Evolutionary conservation across 2,113 vertebrate species (phyloP), one percentile per base, ranked within the genome.

Genomic region (Platysteira castanea): DNA sequence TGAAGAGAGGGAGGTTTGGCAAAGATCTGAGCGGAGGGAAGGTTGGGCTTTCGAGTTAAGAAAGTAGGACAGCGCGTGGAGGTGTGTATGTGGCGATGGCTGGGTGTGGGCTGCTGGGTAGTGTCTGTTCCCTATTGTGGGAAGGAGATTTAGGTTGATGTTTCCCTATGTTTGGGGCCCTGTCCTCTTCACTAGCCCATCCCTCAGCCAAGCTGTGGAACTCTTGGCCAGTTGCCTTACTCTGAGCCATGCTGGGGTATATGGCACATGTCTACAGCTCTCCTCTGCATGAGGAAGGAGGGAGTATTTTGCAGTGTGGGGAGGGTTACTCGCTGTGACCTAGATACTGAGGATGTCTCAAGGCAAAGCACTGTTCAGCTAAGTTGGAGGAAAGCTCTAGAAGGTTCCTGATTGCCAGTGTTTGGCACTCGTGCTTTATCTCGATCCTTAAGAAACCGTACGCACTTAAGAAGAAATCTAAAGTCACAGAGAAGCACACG

Each of bases 211-310:
- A 37, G 20, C 44, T 0, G 1, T 46, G 53, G 26, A 41, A 5
- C 16, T 31, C n/a, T 7, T 50, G 30, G 65, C 42, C 4, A 1
- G 21, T 27, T 14, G 47, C 11, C 4, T 49, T 20, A 28, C 18
- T 13, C 10, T 73, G 64, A 78, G 47, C 50, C 10, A 0, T 17
- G n/a, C n/a, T 0, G 2, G 39, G 26, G 8, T 30, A 3, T 3
- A 15, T 6, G 13, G 16, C 37, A 23, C 19, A 5, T 0, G 0
- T 31, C 59, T 41, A 2, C 73, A 30, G 39, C 53, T 77, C 47
- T 53, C 37, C 15, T 41, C n/a, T 44, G 0, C 1, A 0, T 3
- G 33, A 46, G 6, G 26, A 10, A 5, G 20, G 35, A 41, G 35
- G 13, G 3, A 13, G 6, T 1, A 2, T 9, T 92, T 35, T 56